Percentiles rank a stretch among this genome's conserved stretches.
Evolutionary conservation across 1,140 invertebrate species (phyloP).

Genomic region (Homalodisca vitripennis): DNA sequence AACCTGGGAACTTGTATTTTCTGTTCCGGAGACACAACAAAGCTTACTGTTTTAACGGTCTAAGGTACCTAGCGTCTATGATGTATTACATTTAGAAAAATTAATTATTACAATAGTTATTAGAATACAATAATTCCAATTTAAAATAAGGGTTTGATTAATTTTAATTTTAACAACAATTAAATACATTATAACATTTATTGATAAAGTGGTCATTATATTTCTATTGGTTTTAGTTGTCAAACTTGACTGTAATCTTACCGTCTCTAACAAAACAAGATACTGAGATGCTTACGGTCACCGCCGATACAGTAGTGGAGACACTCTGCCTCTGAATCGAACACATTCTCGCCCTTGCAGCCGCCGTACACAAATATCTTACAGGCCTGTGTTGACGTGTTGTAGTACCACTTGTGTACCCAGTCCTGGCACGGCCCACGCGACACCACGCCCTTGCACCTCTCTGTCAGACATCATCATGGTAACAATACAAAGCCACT

Average conservation of each 20-base stretch:
- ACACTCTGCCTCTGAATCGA: constrained; percentile 70
- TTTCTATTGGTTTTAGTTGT: too few species aligned
- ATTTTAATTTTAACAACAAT: background rate
- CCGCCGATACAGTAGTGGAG: constrained; percentile 61
- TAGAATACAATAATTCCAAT: too few species aligned
- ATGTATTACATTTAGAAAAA: too few species aligned
- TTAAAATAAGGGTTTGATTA: too few species aligned
- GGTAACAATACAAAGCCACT: too few species aligned
- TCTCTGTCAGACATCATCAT: too few species aligned
- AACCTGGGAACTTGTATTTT: too few species aligned
- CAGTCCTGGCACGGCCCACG: constrained; percentile 58
- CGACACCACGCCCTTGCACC: constrained; percentile 36
- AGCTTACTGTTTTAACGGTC: too few species aligned
- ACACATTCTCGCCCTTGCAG: constrained; percentile 78
- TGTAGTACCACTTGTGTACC: constrained; percentile 71
- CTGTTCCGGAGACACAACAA: too few species aligned
- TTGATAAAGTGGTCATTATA: background rate
- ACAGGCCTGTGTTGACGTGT: constrained; percentile 63
- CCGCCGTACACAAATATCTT: constrained; percentile 73
- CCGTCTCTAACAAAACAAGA: background rate
- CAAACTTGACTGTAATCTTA: background rate
- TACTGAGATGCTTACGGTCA: constrained; percentile 52
- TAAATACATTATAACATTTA: background rate
- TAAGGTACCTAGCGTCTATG: too few species aligned
- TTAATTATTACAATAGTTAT: too few species aligned